Conservation (phyloP, 2,888 invertebrate species). For the Sipha maydis region DNA sequence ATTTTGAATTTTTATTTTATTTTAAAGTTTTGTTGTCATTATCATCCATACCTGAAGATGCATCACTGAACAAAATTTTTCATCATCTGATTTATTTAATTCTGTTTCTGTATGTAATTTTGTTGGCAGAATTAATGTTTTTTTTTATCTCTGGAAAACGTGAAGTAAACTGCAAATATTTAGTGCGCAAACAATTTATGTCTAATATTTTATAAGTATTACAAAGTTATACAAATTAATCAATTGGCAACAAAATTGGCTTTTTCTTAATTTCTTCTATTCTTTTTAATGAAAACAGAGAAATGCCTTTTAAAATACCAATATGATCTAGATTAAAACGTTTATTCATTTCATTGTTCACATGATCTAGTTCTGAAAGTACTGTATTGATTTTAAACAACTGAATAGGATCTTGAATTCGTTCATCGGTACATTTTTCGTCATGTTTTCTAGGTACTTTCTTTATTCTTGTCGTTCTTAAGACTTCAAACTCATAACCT, state of each 20-base stretch:
- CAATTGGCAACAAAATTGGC: no score
- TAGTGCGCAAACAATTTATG: no score
- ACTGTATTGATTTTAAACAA: background rate
- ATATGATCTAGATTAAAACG: constrained; percentile 4
- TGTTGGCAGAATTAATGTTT: background rate
- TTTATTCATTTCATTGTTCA: background rate
- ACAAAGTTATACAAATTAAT: background rate
- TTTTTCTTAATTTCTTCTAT: background rate
- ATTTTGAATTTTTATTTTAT: background rate
- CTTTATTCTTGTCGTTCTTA: background rate
- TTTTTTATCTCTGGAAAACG: background rate
- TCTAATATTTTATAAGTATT: constrained; percentile 15
- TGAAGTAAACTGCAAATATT: constrained; percentile 2
- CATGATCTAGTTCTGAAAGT: background rate
- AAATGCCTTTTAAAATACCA: constrained; percentile 1
- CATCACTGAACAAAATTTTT: background rate
- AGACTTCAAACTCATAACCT: background rate
- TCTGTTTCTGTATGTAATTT: constrained; percentile 1
- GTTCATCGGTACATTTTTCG: background rate
- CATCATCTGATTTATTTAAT: background rate
- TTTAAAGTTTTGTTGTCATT: background rate
- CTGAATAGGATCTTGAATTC: background rate
- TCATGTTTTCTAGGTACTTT: constrained; percentile 13
- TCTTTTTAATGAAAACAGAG: background rate
- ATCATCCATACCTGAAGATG: background rate